Evolutionary conservation across 2,888 invertebrate species (phyloP), one percentile per base, ranked within the genome.

Genomic region (Trichogramma dendrolimi): DNA sequence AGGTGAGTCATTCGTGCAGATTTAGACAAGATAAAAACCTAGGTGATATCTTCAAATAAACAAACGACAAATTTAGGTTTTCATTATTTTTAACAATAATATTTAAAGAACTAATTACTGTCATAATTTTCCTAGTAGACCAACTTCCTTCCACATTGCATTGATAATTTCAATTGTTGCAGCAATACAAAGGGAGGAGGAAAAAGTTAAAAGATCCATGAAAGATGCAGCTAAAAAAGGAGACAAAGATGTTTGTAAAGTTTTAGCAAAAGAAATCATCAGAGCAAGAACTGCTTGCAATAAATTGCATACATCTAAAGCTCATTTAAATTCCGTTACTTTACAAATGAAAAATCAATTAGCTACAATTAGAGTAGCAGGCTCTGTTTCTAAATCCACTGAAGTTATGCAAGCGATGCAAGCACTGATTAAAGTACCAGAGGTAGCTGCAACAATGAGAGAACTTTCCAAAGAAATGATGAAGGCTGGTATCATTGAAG

Each of bases 331-430:
- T 79, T 98, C 97, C 0, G 91, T 99, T 8, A 91, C 94, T 71
- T 83, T 97, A 82, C 94, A 95, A 81, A 98, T 99, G 97, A 96
- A 97, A 80, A 96, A 97, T 79, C 98, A 99, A 80, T 81, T 97
- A 71, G 96, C 96, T n/a, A 94, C 95, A 7, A 82, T 98, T 67
- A 85, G 96, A 71, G 91, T 97, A 8, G 94, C 96, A 40, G 97
- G 97, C 5, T 88, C 96, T 1, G 80, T 99, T 55, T 87, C 93
- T 73, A 96, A 96, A 77, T 97, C 97, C 41, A 96, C 97, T 3
- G 96, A 97, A 84, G 97, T 99, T 0, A 98, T 99, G 98, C 91
- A 92, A 81, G 92, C 94, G 1, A 98, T 99, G 96, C 96, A 97
- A 75, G 86, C 88, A 5, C 81, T 99, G 6, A 82, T 98, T 4